A percentile compares a stretch with the other conserved stretches of the same genome.
Evolutionary conservation across 2,888 invertebrate species (phyloP).

Genomic region (Eupithecia subfuscata): DNA sequence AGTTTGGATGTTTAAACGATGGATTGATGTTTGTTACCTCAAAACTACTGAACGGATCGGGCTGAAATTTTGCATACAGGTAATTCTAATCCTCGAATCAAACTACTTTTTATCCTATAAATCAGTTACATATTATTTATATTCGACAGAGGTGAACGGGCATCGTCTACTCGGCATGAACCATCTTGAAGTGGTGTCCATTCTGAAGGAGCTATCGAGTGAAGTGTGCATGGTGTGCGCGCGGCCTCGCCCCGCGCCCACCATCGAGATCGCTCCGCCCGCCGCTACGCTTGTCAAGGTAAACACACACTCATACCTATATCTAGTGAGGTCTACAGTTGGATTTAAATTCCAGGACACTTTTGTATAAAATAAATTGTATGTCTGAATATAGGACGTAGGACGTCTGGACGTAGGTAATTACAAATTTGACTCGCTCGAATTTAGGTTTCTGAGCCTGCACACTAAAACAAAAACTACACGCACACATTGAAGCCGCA

Average conservation of each 20-base stretch:
- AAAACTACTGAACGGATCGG: too few species aligned
- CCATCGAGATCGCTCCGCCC: slow-evolving; percentile 72
- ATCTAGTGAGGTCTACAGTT: neutral
- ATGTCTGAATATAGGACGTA: too few species aligned
- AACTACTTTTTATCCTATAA: too few species aligned
- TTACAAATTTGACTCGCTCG: too few species aligned
- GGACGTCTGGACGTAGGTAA: too few species aligned
- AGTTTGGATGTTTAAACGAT: too few species aligned
- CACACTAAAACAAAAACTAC: too few species aligned
- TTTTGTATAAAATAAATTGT: neutral
- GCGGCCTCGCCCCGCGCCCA: slow-evolving; percentile 79
- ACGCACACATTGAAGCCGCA: too few species aligned
- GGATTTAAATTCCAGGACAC: neutral
- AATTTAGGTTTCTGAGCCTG: too few species aligned
- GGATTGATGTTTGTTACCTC: too few species aligned
- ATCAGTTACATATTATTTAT: neutral
- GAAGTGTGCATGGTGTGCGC: slow-evolving; percentile 97
- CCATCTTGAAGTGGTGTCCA: slow-evolving; percentile 96
- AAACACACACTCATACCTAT: slow-evolving; percentile 10
- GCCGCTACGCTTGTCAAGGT: slow-evolving; percentile 77
- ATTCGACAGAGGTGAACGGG: slow-evolving; percentile 91
- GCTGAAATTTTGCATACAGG: too few species aligned
- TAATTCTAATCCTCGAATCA: too few species aligned
- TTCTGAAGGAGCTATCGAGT: slow-evolving; percentile 95
- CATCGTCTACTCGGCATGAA: slow-evolving; percentile 94